These are phyloP conservation scores for Eulemur rufifrons DNA, from an alignment of 2,113 vertebrate genomes.

Conservation along the genomic window DNA sequence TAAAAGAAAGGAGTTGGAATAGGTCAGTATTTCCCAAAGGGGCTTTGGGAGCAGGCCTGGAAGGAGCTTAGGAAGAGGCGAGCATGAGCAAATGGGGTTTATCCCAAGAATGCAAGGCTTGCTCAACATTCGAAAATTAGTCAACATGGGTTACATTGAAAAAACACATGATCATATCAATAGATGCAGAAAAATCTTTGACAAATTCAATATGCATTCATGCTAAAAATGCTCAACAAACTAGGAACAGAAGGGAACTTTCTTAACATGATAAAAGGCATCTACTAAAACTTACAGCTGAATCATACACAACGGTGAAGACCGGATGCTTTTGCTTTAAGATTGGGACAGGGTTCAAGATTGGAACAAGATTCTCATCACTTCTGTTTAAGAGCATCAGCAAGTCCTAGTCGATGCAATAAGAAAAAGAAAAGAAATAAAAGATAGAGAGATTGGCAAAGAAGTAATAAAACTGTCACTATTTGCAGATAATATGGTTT, in stretches of 20 bases:
- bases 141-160: neutral
- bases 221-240: neutral
- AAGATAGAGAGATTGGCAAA: neutral
- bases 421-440: neutral
- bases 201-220: neutral
- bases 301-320: neutral
- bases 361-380: neutral
- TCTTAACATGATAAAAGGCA: neutral
- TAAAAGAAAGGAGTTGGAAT: neutral
- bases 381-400: neutral
- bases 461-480: neutral
- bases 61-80: neutral
- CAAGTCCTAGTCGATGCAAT: neutral
- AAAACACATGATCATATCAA: neutral
- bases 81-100: neutral
- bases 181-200: neutral
- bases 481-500: neutral
- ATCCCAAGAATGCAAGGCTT: neutral
- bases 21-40: neutral
- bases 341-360: neutral
- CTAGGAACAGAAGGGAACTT: neutral
- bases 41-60: neutral
- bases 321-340: neutral
- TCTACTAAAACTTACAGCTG: neutral
- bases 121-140: neutral